phyloP scores from a whole-genome alignment of 2,888 invertebrate species.

The Ormyrus thymus region DNA sequence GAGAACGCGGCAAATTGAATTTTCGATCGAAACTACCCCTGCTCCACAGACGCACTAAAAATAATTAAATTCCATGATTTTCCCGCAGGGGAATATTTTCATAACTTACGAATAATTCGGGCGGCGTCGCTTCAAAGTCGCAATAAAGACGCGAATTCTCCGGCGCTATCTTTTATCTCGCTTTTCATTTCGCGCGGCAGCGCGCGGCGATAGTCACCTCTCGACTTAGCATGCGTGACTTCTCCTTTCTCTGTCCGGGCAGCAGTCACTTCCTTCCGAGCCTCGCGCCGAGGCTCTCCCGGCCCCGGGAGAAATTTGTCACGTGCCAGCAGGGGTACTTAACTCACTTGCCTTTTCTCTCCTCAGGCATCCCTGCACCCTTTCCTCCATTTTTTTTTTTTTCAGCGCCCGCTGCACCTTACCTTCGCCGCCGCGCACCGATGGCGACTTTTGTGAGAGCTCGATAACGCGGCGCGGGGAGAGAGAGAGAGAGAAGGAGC shows the following conservation, averaged over 20 bases:
- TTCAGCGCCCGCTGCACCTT: background rate
- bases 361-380: background rate
- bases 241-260: no score
- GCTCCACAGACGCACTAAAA: no score
- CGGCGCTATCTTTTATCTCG: background rate
- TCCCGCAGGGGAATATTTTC: no score
- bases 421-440: background rate
- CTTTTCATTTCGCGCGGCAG: background rate
- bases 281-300: background rate
- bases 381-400: background rate
- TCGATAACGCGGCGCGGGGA: slow-evolving; percentile 7
- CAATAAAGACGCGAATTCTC: no score
- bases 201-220: no score
- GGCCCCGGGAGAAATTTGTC: slow-evolving; percentile 3
- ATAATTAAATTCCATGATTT: no score
- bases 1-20: no score
- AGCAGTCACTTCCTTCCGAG: no score
- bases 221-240: no score
- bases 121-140: no score
- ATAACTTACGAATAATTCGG: no score
- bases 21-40: no score
- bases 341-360: background rate
- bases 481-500: background rate
- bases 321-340: slow-evolving; percentile 2
- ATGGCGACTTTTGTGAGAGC: background rate